Conservation (phyloP, 2,888 invertebrate genomes). For the Lumbricus terrestris region DNA sequence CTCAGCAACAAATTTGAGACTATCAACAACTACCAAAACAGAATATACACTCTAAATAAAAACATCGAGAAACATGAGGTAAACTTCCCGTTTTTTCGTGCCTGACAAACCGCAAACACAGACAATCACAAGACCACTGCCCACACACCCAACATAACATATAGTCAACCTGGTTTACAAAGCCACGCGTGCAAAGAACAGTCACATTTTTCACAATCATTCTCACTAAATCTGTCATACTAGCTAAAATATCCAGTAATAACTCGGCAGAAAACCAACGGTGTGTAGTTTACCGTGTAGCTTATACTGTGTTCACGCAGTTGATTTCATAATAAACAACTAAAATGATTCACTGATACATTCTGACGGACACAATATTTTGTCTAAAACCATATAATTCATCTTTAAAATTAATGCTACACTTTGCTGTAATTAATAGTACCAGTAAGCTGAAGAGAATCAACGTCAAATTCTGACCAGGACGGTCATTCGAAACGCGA, state of each 20-base stretch:
- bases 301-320: too few relatives aligned
- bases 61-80: not conserved
- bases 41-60: not conserved
- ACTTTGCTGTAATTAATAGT: not conserved
- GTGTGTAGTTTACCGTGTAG: too few relatives aligned
- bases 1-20: not conserved
- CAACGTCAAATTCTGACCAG: not conserved
- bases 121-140: not conserved
- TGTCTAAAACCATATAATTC: not conserved
- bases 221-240: not conserved
- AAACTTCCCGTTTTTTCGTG: not conserved
- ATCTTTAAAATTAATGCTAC: not conserved
- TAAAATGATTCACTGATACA: not conserved
- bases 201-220: not conserved
- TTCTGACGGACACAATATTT: not conserved
- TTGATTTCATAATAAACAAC: not conserved
- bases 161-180: not conserved
- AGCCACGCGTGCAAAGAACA: not conserved
- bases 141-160: not conserved
- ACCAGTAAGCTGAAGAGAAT: not conserved
- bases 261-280: not conserved
- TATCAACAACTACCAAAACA: not conserved
- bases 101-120: not conserved
- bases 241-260: not conserved
- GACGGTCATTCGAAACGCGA: not conserved